Base-by-base conservation (phyloP, 2,797 vertebrate genomes). In the Hephaestus fuliginosus region DNA sequence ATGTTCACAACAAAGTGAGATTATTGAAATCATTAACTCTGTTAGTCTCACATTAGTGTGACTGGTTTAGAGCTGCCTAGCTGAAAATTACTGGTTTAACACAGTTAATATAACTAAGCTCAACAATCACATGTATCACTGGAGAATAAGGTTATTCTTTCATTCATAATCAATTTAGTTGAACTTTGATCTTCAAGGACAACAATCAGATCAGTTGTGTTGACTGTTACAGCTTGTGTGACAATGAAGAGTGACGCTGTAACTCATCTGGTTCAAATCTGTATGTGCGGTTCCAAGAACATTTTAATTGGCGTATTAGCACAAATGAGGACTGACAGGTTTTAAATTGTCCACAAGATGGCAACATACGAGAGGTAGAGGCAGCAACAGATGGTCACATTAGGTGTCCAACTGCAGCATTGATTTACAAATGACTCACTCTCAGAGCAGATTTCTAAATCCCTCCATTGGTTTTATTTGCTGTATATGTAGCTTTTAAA, bases 311-410 rank as follows among this genome's bases (percentile, higher is more conserved):
- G 1, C 39, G 12, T 2, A 46, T 80, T 46, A 58, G 13, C 56
- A 30, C 46, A 69, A 67, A 81, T 71, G 56, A 76, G 71, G 62
- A 88, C 18, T 55, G 68, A 70, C 82, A 74, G 67, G 68, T 80
- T 80, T 82, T 57, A 74, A 84, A 83, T 76, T 78, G 69, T 75
- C 92, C 92, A 92, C 93, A 90, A 92, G 92, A 90, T 91, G 93
- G 92, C 90, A 87, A 90, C 90, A 88, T 66, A 44, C 56, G 82
- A 83, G 68, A 72, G 68, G 75, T 76, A 78, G 81, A 73, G 64
- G 41, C 75, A 85, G 86, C 90, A 87, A 82, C 91, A 92, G 88
- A 89, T 91, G 89, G 86, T 67, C 49, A 8, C 44, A 72, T 84
- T 71, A 76, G 63, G 64, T 58, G 57, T 48, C n/a, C 28, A 58